Evolutionary conservation across 2,113 vertebrate genomes (phyloP), one percentile per base, ranked within the genome.

Genomic region (Ophiodon elongatus): DNA sequence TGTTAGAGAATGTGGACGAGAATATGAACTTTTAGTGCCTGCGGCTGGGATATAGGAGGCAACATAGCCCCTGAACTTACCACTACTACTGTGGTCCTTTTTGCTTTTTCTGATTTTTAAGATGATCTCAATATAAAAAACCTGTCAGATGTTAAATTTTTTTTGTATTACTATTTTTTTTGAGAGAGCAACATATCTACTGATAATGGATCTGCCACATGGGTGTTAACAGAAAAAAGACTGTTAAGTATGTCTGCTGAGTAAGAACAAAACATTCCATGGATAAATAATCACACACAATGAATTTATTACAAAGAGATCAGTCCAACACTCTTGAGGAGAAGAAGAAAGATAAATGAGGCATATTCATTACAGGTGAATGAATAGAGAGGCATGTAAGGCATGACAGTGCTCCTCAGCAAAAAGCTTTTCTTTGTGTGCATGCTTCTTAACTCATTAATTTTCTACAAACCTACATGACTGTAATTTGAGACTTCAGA

Each of bases 381-480:
- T 77, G 79, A 88, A 89, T 50, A 88, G 81, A 88, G 62, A 63
- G 65, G 8, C 72, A 62, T 85, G 84, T 84, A 64, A 77, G 63
- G 57, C 79, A 80, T 45, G 73, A 65, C 77, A 41, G 47, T 21
- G 37, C 56, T 63, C 39, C 85, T 74, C 73, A 81, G 76, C 41
- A 63, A 73, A 78, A 82, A 79, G 77, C 19, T 41, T 80, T 88
- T 83, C 74, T 81, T 90, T 89, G 76, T 83, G 64, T 73, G 25
- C 37, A 59, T 14, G 62, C 74, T 73, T 85, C 54, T 65, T 69
- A 62, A 89, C 85, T 82, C 72, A 79, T 90, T 76, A 29, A 76
- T 80, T 79, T 82, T 81, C 69, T 27, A 65, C 76, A 69, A 78
- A 73, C 59, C 80, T 77, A 75, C 75, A 73, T 56, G 71, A 57